Percentiles rank a stretch among this genome's conserved stretches.
phyloP scores from a whole-genome alignment of 1,140 invertebrate genomes.

The Cotesia vestalis region DNA sequence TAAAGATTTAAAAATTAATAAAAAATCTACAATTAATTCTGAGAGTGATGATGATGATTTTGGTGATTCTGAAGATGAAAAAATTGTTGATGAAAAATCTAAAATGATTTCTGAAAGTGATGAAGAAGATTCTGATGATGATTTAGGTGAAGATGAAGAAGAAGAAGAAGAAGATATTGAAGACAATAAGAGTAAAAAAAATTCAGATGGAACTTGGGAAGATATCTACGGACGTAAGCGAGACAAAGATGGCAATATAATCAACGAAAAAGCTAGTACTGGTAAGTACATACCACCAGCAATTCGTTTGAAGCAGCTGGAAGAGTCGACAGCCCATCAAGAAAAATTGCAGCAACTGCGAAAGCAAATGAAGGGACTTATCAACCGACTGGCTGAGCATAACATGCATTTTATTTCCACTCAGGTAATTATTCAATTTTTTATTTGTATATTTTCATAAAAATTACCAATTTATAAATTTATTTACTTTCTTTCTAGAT shows the following conservation, averaged over 20 bases:
- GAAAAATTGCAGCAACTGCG: slow-evolving; percentile 73
- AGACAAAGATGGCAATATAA: slow-evolving; percentile 80
- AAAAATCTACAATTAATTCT: background rate
- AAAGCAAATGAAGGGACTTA: slow-evolving; percentile 84
- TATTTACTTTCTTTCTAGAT: slow-evolving; percentile 63
- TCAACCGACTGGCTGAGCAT: slow-evolving; percentile 88
- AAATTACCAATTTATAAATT: slow-evolving; percentile 41
- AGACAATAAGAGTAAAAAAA: slow-evolving; percentile 51
- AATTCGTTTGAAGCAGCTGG: slow-evolving; percentile 68
- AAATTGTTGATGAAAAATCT: slow-evolving; percentile 29
- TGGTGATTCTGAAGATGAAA: slow-evolving; percentile 43
- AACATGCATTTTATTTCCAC: slow-evolving; percentile 86
- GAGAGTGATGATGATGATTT: slow-evolving; percentile 44
- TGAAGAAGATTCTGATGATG: slow-evolving; percentile 39
- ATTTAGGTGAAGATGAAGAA: slow-evolving; percentile 43
- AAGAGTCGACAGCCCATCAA: slow-evolving; percentile 66
- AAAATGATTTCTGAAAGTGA: slow-evolving; percentile 21
- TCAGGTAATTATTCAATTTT: slow-evolving; percentile 63
- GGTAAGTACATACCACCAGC: slow-evolving; percentile 86
- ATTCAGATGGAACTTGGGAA: slow-evolving; percentile 73
- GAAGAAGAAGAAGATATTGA: slow-evolving; percentile 47
- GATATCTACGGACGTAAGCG: slow-evolving; percentile 93
- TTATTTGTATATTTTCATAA: background rate
- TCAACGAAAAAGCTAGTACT: slow-evolving; percentile 63
- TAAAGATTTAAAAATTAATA: background rate